Evolutionary conservation across 2,113 vertebrate species (phyloP).

Genomic region (Scomber japonicus): DNA sequence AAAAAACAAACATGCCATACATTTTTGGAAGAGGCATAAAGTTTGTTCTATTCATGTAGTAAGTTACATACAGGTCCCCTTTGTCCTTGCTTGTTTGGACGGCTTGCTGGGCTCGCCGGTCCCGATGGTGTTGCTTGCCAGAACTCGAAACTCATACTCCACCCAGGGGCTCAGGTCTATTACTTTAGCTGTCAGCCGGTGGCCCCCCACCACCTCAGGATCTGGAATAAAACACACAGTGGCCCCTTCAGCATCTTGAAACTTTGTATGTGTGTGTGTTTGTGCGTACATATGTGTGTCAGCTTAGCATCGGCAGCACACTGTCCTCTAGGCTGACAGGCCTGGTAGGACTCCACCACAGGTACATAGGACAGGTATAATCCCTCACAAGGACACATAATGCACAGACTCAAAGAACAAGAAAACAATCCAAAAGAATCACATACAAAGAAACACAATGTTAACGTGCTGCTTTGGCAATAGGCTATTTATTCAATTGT

Average conservation of each 20-base stretch:
- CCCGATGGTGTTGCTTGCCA: slow-evolving; percentile 93
- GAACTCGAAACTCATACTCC: slow-evolving; percentile 95
- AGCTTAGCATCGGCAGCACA: slow-evolving; percentile 41
- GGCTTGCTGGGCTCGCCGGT: slow-evolving; percentile 96
- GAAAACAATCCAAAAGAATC: neutral
- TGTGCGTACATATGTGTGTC: slow-evolving; percentile 21
- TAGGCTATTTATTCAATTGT: neutral
- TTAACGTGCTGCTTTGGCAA: neutral
- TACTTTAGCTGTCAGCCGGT: slow-evolving; percentile 93
- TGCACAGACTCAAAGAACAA: neutral
- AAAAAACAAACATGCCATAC: neutral
- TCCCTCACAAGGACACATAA: slow-evolving; percentile 54
- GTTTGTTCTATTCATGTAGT: slow-evolving; percentile 10
- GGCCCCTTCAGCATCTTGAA: slow-evolving; percentile 48
- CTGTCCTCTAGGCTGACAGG: slow-evolving; percentile 63
- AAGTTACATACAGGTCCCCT: slow-evolving; percentile 91
- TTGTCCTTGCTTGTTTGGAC: slow-evolving; percentile 93
- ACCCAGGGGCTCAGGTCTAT: slow-evolving; percentile 97
- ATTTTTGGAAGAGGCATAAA: neutral
- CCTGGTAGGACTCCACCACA: slow-evolving; percentile 40
- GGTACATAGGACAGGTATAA: slow-evolving; percentile 38
- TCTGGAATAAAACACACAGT: slow-evolving; percentile 83
- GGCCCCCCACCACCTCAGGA: slow-evolving; percentile 91
- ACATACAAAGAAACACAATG: neutral
- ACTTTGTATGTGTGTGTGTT: slow-evolving; percentile 26